Base-by-base conservation (phyloP, 35 echinoderm and acorn worm genomes). In the Amphiura filiformis region DNA sequence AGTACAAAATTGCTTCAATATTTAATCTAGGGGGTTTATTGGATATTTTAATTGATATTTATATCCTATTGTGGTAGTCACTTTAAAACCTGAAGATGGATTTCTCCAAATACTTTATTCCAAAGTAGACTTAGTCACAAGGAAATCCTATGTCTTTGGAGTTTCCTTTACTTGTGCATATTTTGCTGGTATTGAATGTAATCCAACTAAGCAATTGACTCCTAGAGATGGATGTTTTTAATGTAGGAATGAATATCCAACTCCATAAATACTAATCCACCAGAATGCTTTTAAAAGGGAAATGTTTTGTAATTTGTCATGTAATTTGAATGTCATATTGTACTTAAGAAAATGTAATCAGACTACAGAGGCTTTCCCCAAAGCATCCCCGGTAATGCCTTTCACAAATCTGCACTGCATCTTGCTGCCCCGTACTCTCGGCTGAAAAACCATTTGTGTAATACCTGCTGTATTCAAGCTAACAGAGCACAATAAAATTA, bases 401-500 rank as follows among this genome's bases (percentile, higher is more conserved):
- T 70, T 70, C 4, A 15, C 61, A 70, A 70, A 70, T 70, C 61
- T 23, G 26, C 26, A 23, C 61, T n/a, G 28, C 26, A 30, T 70
- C 28, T 13, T 70, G 28, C 61, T 23, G 11, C 26, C 9, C 61
- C 17, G 26, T 70, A 70, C 61, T 23, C 61, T 30, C 26, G 61
- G 26, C 61, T 70, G 61, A 70, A 47, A n/a, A 70, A 70, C 61
- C 61, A 70, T 70, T 70, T 70, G 61, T 70, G 26, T 70, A 26
- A 70, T 26, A 26, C 15, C 61, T 30, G 7, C 44, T 11, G 28
- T 70, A 26, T 30, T 70, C 15, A 70, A 5, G 1, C 17, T 11
- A 70, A 70, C 61, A n/a, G 17, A 70, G 28, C 61, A 70, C 61
- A 70, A 70, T 70, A 70, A 70, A 70, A 70, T 70, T 70, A 70